Evolutionary conservation across 1,140 invertebrate species (phyloP), one percentile per base, ranked within the genome.

Genomic region (Acromyrmex heyeri): DNA sequence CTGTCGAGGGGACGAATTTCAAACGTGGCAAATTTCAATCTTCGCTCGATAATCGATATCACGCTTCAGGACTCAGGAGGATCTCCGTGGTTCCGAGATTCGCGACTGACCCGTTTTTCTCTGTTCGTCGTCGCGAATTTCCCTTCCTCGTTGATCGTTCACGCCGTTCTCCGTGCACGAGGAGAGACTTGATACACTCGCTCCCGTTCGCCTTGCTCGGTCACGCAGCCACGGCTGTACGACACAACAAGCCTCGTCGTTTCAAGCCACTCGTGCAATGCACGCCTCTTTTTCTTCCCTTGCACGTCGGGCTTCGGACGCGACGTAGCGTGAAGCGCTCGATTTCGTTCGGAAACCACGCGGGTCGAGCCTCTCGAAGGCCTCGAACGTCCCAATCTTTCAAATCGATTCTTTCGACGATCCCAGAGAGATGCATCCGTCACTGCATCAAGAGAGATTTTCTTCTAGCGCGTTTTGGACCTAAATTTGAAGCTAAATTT

Each of bases 321-420:
- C 79, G 67, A 48, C 70, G 79, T 82, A 82, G 34, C 79, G 79
- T 75, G 55, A 83, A 75, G 55, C 55, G 79, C 38, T 83, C 69
- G 70, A 73, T 83, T 83, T 83, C 69, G 55, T 79, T 79, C 77
- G 77, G 62, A 57, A 38, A 73, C 38, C 67, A 73, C 79, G 67
- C 67, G 67, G 69, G 38, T 6, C 34, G 34, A 3, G 7, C 34
- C 34, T 5, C 34, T 7, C 34, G 34, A 38, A 38, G 34, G 6
- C 7, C 34, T 38, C 34, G 7, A 34, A 38, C 34, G 34, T 44
- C 8, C 48, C 64, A 34, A 69, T 81, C 48, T 69, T 67, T 18
- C 16, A 21, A 61, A 62, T 55, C 24, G 3, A n/a, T 10, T 53
- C 27, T 53, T 21, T 81, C 64, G 16, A 16, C 8, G 55, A 72